Evolutionary conservation across 2,113 vertebrate species (phyloP), one percentile per base, ranked within the genome.

Genomic region (Cyanoderma ruficeps): DNA sequence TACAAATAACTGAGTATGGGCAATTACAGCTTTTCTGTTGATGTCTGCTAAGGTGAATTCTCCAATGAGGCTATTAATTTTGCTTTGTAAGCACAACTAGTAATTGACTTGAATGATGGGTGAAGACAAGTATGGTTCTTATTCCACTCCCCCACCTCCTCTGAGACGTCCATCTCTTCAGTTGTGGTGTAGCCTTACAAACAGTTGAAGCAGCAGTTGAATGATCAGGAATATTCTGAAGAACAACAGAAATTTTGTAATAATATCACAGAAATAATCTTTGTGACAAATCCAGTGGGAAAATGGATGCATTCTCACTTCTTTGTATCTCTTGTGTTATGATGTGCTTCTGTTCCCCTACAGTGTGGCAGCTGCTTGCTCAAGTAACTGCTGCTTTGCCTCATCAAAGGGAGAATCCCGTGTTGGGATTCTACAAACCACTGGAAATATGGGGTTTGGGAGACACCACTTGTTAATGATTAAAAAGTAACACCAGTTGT

Each of bases 321-420:
- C 2, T 13, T 74, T 0, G 0, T 47, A 11, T 13, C 16, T 65
- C 17, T n/a, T 61, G 23, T 44, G 6, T 7, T 87, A 17, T 49
- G 22, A 61, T 33, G 8, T 50, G 6, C 19, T 83, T 87, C 37
- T 77, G 19, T 24, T 15, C 8, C 21, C 7, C 56, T 60, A 46
- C 11, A 21, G 20, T 31, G 30, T 33, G 19, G 16, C 9, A 61
- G 65, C 53, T 41, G 5, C 5, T 77, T 4, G 1, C 7, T 55
- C 65, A 61, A 65, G 8, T 5, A 7, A 50, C 28, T 61, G 1
- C 30, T 65, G 18, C 7, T 70, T 70, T 78, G 42, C 33, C 8
- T 59, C 12, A 74, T 57, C 30, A 49, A 55, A 77, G 10, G 20
- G 11, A 89, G 52, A 81, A 59, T 72, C 15, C 31, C 52, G 7